Evolutionary conservation across 2,888 invertebrate species (phyloP).

Genomic region (Taenaris catops): DNA sequence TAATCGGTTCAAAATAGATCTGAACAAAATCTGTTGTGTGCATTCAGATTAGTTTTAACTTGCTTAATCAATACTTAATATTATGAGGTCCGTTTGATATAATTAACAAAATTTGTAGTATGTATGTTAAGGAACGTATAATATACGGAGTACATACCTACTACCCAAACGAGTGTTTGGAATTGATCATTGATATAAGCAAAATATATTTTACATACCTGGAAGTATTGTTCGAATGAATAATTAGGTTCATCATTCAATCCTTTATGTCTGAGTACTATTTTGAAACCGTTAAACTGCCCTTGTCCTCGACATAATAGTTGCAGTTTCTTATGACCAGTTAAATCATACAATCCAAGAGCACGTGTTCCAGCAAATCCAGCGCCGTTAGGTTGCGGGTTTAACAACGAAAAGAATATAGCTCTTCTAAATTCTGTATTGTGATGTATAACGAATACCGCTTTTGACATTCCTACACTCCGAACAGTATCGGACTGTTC

Average conservation of each 20-base stretch:
- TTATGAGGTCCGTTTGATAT: too few species aligned
- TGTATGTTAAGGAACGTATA: too few species aligned
- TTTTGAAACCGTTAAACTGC: slow-evolving; percentile 78
- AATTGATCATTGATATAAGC: too few species aligned
- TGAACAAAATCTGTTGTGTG: too few species aligned
- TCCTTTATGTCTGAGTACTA: slow-evolving; percentile 79
- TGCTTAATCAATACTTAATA: too few species aligned
- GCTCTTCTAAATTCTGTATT: slow-evolving; percentile 81
- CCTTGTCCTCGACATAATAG: slow-evolving; percentile 81
- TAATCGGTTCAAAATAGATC: too few species aligned
- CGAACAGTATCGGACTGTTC: slow-evolving; percentile 84
- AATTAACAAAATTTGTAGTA: too few species aligned
- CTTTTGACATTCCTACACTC: slow-evolving; percentile 83
- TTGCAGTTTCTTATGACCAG: slow-evolving; percentile 64
- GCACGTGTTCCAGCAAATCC: slow-evolving; percentile 82
- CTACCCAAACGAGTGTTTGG: too few species aligned
- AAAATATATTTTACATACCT: too few species aligned
- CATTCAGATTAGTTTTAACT: too few species aligned
- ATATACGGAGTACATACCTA: too few species aligned
- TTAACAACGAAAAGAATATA: slow-evolving; percentile 81
- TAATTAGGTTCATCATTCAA: slow-evolving; percentile 77
- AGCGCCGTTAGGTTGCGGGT: slow-evolving; percentile 84
- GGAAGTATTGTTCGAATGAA: slow-evolving; percentile 81
- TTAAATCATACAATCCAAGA: slow-evolving; percentile 68
- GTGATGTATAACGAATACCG: slow-evolving; percentile 77